Conservation (phyloP, 2,797 vertebrate genomes). For the Brachyrhaphis roseni region DNA sequence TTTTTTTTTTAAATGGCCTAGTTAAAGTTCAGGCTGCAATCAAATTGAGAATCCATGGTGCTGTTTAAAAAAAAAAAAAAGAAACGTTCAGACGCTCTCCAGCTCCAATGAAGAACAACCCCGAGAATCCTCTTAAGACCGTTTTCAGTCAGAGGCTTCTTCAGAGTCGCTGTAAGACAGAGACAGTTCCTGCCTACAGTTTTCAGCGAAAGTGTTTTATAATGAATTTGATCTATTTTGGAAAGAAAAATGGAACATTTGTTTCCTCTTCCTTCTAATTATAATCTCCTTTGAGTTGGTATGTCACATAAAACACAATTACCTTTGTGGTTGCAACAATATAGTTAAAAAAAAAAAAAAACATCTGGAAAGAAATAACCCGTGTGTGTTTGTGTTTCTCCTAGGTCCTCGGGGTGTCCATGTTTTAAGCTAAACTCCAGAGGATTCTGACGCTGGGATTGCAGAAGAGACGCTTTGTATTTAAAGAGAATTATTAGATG, state of each 20-base stretch:
- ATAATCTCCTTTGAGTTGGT: neutral
- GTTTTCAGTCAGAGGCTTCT: neutral
- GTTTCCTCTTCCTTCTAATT: neutral
- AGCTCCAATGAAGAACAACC: no score
- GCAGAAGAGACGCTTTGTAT: slow-evolving; percentile 87
- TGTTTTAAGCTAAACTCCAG: slow-evolving; percentile 94
- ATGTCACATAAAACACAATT: neutral
- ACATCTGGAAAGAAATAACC: neutral
- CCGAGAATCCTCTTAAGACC: neutral
- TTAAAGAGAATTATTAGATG: slow-evolving; percentile 93
- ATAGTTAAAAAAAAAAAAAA: neutral
- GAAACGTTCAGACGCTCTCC: no score
- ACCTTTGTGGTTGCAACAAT: neutral
- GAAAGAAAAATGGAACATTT: neutral
- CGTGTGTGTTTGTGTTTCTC: slow-evolving; percentile 47
- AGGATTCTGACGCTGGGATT: slow-evolving; percentile 85
- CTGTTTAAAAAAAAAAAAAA: rapidly evolving
- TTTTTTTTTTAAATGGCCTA: neutral
- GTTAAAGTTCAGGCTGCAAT: neutral
- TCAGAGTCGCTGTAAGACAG: neutral
- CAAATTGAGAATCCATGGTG: neutral
- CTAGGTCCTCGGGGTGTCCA: slow-evolving; percentile 97
- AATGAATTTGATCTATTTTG: neutral
- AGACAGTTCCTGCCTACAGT: neutral
- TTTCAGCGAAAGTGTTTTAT: neutral